phyloP scores from a whole-genome alignment of 2,113 vertebrate genomes.

The Heterotis niloticus region DNA sequence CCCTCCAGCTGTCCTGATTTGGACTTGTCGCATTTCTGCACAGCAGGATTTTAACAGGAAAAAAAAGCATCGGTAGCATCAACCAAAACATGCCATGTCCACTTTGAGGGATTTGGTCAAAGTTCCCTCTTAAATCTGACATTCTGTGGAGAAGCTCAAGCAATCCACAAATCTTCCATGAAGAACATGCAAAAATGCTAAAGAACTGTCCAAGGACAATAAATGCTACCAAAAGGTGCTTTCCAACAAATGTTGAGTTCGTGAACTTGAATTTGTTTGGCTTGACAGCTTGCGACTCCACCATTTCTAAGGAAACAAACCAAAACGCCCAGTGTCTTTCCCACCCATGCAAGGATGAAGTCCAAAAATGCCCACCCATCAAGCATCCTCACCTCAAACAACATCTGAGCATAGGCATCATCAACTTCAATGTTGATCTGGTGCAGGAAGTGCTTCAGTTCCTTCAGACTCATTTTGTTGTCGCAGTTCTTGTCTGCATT shows the following conservation, averaged over 20 bases:
- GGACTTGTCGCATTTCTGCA: constrained; percentile 84
- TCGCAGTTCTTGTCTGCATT: constrained; percentile 92
- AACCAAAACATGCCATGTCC: background rate
- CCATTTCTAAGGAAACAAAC: background rate
- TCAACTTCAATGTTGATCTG: constrained; percentile 85
- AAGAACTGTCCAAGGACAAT: too few relatives aligned
- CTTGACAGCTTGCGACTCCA: too few relatives aligned
- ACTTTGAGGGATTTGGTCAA: too few relatives aligned
- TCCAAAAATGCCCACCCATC: background rate
- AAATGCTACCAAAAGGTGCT: too few relatives aligned
- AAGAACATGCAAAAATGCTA: too few relatives aligned
- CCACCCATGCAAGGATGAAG: background rate
- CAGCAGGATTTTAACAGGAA: constrained; percentile 16
- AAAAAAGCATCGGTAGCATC: background rate
- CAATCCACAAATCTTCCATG: too few relatives aligned
- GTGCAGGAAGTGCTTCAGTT: constrained; percentile 82
- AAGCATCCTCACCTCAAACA: constrained; percentile 77
- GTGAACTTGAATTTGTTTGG: too few relatives aligned
- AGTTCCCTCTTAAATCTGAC: too few relatives aligned
- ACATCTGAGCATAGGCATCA: constrained; percentile 73
- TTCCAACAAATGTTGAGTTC: too few relatives aligned
- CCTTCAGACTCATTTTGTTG: constrained; percentile 81
- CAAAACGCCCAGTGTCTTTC: background rate
- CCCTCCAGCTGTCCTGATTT: constrained; percentile 77
- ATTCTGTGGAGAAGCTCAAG: too few relatives aligned